Evolutionary conservation across 2,888 invertebrate genomes (phyloP), one percentile per base, ranked within the genome.

Genomic region (Ethmia dodecea): DNA sequence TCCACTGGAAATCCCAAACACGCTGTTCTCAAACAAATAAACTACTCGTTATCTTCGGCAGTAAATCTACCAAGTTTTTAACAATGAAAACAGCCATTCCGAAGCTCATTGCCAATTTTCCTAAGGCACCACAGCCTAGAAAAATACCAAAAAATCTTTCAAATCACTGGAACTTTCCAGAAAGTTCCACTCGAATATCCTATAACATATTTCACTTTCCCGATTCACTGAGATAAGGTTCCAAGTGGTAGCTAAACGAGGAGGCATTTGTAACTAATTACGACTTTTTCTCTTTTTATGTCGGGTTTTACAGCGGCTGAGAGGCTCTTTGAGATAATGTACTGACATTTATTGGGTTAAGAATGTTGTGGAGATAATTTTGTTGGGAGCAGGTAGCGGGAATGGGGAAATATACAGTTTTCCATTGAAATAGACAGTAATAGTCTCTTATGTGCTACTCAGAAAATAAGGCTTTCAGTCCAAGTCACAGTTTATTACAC

Each of bases 211-310:
- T 18, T 18, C 5, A 8, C 18, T 5, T 18, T 18, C 5, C 5
- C 18, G 5, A 18, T 18, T 18, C 8, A 18, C 5, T 18, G 18
- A 5, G 18, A 18, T 18, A 18, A 18, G 18, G 18, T 18, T 18
- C 18, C 8, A 5, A 12, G 14, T 22, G 33, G 33, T 37, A 11
- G 8, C 2, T 12, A 12, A 46, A 42, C 36, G 45, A 43, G 45
- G 29, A 47, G 42, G 43, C 55, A 55, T 61, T 56, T 55, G 51
- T 58, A 55, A 54, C 59, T 68, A 70, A 70, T 71, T 65, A 65
- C 59, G 46, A 54, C 45, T 57, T 59, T 54, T 54, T 52, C 51
- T 55, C n/a, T 59, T 65, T 64, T 54, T 67, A 65, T 53, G 57
- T 53, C 28, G 25, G 42, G 40, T 54, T 62, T 51, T 49, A 62